Percentiles rank a stretch among this genome's conserved stretches.
Conservation (phyloP, 2,113 vertebrate genomes). For the Poecile atricapillus region DNA sequence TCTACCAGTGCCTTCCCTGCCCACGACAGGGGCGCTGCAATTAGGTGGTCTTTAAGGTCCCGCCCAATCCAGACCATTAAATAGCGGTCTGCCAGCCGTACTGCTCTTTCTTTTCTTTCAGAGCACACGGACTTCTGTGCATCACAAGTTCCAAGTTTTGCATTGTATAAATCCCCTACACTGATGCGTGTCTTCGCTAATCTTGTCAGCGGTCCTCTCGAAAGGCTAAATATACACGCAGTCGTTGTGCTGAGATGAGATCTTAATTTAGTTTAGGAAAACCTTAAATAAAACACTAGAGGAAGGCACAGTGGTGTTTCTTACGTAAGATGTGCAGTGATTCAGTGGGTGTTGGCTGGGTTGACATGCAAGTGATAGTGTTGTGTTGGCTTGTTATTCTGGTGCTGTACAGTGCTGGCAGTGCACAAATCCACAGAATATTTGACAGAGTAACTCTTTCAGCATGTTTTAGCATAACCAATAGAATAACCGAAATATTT, state of each 20-base stretch:
- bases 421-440: background rate
- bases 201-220: fast-evolving
- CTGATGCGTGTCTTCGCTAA: fast-evolving
- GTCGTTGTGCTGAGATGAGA: background rate
- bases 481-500: background rate
- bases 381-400: background rate
- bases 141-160: fast-evolving
- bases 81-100: fast-evolving
- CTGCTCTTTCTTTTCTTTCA: fast-evolving
- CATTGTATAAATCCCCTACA: fast-evolving
- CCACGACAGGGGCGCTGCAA: background rate
- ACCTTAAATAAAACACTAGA: background rate
- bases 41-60: too few species aligned
- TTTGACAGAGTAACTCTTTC: background rate
- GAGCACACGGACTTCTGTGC: fast-evolving
- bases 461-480: background rate
- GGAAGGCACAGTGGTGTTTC: background rate
- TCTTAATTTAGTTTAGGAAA: background rate
- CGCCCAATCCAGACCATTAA: background rate
- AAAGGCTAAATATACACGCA: background rate
- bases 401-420: background rate
- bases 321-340: background rate
- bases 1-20: background rate
- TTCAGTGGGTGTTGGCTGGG: background rate
- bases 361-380: background rate